Evolutionary conservation across 2,113 vertebrate genomes (phyloP).

Genomic region (Hiodon alosoides): DNA sequence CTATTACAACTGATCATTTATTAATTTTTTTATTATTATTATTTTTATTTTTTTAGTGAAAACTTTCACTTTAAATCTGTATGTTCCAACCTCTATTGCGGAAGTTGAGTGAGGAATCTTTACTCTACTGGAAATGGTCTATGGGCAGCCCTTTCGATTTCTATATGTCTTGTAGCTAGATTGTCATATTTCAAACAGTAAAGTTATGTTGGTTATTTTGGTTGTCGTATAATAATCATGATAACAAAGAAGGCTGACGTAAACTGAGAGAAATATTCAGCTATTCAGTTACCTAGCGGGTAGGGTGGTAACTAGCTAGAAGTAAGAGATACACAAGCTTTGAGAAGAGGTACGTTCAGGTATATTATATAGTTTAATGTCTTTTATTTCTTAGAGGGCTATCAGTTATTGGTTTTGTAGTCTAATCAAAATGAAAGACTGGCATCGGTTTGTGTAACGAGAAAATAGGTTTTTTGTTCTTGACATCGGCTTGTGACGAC

Average conservation of each 20-base stretch:
- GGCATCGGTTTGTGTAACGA: neutral
- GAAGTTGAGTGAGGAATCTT: neutral
- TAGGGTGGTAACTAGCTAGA: conserved; percentile 2
- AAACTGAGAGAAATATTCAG: neutral
- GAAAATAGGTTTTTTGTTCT: conserved; percentile 1
- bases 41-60: neutral
- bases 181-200: neutral
- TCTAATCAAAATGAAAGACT: neutral
- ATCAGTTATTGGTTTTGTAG: too few species aligned
- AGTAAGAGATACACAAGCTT: too few species aligned
- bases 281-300: conserved; percentile 3
- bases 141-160: neutral
- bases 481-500: too few species aligned
- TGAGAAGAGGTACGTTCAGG: neutral
- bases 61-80: conserved; percentile 12
- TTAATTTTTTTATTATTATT: neutral
- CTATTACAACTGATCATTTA: too few species aligned
- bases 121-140: neutral
- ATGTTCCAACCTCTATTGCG: neutral
- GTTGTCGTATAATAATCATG: neutral
- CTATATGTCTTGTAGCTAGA: neutral
- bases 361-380: neutral
- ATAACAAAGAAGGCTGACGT: neutral
- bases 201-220: neutral
- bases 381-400: neutral